Base-by-base conservation (phyloP, 1,140 invertebrate genomes). In the Psilanteris sp. region DNA sequence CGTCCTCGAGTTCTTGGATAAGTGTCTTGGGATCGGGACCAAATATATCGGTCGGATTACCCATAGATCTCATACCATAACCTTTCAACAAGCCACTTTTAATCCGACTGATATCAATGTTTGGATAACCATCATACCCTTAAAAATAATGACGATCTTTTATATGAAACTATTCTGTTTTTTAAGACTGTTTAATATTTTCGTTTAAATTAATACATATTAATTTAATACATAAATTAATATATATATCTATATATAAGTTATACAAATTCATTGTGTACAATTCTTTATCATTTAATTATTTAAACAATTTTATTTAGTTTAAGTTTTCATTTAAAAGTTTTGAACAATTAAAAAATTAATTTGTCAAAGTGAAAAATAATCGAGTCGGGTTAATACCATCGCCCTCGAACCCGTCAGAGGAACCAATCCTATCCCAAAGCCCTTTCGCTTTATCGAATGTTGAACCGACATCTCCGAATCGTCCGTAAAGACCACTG, bases 1-100 rank as follows among this genome's bases (percentile, higher is more conserved):
- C 83, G 1, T 84, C 81, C 73, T 88, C 82, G 66, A 85, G 32
- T 61, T 73, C 79, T 15, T 82, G 83, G 59, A 80, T 80, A 7
- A 81, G 62, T 1, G 74, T 80, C 52, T 80, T 85, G 4, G 43
- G 74, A 71, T 80, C 79, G 4, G 48, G 62, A 41, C 61, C 55
- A 31, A 79, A 74, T 5, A 68, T 55, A 34, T 75, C 75, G 22
- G 79, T 71, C 0, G 70, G 14, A 15, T 79, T 67, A 3, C 71
- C 55, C 7, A 70, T 43, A 2, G 68, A 67, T 3, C 70, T 67
- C 0, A 80, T 36, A 1, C 73, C 73, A 27, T 81, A 79, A 5
- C 76, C 81, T 15, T 73, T 78, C 8, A 68, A 37, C 4, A 78
- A 14, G 8, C 71, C 80, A 34, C 71, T 70, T 18, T 79, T 73